phyloP scores from a whole-genome alignment of 2,113 vertebrate genomes.

The Albula glossodonta region DNA sequence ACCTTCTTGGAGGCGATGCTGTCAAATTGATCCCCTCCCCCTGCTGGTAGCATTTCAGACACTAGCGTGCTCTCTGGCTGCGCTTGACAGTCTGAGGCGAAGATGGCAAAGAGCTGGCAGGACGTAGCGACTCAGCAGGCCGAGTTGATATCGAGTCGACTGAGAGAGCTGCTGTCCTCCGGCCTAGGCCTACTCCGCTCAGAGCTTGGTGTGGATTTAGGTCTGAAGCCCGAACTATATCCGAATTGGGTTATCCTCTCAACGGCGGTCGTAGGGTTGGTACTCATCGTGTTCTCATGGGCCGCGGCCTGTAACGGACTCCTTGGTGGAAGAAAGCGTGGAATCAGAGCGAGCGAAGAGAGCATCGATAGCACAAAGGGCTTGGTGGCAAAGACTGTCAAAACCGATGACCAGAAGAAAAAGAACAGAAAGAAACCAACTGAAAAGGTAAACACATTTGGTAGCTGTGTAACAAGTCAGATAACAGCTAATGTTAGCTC shows the following conservation, averaged over 20 bases:
- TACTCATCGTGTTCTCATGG: constrained; percentile 68
- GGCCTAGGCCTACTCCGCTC: constrained; percentile 74
- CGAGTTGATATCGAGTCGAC: constrained; percentile 74
- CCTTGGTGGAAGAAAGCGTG: constrained; percentile 59
- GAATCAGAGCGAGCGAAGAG: constrained; percentile 35
- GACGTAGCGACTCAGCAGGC: constrained; percentile 77
- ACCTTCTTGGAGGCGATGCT: constrained; percentile 13
- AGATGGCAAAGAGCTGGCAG: constrained; percentile 77
- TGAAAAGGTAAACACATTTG: constrained; percentile 70
- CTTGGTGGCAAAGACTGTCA: constrained; percentile 47
- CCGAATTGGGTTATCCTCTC: constrained; percentile 80
- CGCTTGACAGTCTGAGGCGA: constrained; percentile 38
- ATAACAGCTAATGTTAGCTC: not conserved
- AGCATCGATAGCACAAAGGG: constrained; percentile 52
- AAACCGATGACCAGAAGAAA: constrained; percentile 81
- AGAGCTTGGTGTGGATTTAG: constrained; percentile 81
- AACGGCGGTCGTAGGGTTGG: constrained; percentile 66
- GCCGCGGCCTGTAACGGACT: constrained; percentile 61
- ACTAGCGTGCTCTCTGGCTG: not conserved
- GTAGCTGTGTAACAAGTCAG: not conserved
- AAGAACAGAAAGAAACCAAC: constrained; percentile 79
- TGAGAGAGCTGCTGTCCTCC: constrained; percentile 76
- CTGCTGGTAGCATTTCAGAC: not conserved
- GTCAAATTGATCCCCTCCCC: constrained; percentile 39
- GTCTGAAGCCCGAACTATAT: constrained; percentile 79